Evolutionary conservation across 2,888 invertebrate genomes (phyloP).

Genomic region (Anorthoa munda): DNA sequence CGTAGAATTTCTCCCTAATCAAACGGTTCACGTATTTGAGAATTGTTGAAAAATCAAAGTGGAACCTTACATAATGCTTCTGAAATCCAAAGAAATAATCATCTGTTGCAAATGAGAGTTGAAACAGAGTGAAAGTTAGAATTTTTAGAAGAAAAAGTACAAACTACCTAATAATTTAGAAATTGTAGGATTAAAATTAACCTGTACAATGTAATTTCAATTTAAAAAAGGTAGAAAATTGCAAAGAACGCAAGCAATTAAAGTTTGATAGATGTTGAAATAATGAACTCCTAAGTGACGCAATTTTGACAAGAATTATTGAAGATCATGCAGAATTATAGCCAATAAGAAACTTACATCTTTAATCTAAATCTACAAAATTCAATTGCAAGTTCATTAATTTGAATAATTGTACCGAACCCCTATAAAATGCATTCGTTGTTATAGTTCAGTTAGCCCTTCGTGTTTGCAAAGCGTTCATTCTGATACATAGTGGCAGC

Average conservation of each 20-base stretch:
- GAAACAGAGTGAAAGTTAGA: slow-evolving; percentile 83
- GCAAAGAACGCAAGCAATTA: slow-evolving; percentile 83
- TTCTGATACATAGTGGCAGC: slow-evolving; percentile 79
- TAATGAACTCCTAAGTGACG: slow-evolving; percentile 62
- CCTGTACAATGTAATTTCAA: slow-evolving; percentile 75
- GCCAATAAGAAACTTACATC: slow-evolving; percentile 74
- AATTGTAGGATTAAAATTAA: slow-evolving; percentile 68
- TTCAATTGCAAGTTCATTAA: slow-evolving; percentile 63
- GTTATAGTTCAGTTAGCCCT: slow-evolving; percentile 58
- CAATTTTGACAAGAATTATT: slow-evolving; percentile 71
- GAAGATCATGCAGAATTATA: slow-evolving; percentile 79
- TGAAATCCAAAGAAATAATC: slow-evolving; percentile 84
- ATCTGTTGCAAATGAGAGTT: slow-evolving; percentile 85
- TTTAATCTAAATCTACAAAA: slow-evolving; percentile 72
- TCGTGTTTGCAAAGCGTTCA: slow-evolving; percentile 85
- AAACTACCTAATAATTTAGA: slow-evolving; percentile 67
- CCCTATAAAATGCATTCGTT: slow-evolving; percentile 65
- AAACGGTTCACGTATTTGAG: slow-evolving; percentile 72
- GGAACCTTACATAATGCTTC: slow-evolving; percentile 84
- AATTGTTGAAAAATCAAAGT: slow-evolving; percentile 77
- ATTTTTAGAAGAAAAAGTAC: slow-evolving; percentile 71
- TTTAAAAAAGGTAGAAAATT: slow-evolving; percentile 77
- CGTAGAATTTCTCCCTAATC: slow-evolving; percentile 65
- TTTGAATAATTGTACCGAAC: slow-evolving; percentile 52
- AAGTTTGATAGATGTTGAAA: slow-evolving; percentile 73